phyloP scores from a whole-genome alignment of 1,140 invertebrate genomes.

The Trichonephila inaurata region DNA sequence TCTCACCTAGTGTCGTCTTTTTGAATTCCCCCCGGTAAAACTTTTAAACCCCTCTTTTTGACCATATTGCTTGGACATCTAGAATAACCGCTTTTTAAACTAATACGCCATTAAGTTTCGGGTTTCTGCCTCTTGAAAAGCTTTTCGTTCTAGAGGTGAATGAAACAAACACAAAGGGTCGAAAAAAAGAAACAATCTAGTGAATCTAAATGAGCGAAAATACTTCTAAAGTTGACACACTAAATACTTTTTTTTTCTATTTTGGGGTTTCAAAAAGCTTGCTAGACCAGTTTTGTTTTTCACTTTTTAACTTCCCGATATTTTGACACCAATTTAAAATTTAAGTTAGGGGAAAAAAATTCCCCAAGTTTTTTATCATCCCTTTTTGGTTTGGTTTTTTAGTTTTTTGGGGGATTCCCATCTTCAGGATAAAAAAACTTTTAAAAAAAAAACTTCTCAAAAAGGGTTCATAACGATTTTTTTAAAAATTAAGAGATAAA shows the following conservation, averaged over 20 bases:
- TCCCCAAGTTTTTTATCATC: too few relatives aligned
- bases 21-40: too few relatives aligned
- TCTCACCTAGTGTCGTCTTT: too few relatives aligned
- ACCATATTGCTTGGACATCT: not conserved
- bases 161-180: constrained; percentile 1
- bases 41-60: too few relatives aligned
- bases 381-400: too few relatives aligned
- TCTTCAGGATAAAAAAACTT: too few relatives aligned
- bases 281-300: not conserved
- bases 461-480: too few relatives aligned
- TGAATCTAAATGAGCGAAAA: not conserved
- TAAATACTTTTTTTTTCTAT: not conserved
- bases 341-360: too few relatives aligned
- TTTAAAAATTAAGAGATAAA: too few relatives aligned
- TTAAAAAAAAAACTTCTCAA: too few relatives aligned
- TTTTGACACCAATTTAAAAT: not conserved
- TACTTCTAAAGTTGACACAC: not conserved
- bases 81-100: constrained; percentile 3
- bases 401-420: too few relatives aligned
- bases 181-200: not conserved
- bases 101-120: not conserved
- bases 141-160: not conserved
- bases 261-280: not conserved
- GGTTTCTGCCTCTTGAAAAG: not conserved
- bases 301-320: not conserved